Percentiles rank a stretch among this genome's conserved stretches.
These are phyloP conservation scores for Lota lota DNA, from an alignment of 2,113 vertebrate species.

Conservation along the genomic window DNA sequence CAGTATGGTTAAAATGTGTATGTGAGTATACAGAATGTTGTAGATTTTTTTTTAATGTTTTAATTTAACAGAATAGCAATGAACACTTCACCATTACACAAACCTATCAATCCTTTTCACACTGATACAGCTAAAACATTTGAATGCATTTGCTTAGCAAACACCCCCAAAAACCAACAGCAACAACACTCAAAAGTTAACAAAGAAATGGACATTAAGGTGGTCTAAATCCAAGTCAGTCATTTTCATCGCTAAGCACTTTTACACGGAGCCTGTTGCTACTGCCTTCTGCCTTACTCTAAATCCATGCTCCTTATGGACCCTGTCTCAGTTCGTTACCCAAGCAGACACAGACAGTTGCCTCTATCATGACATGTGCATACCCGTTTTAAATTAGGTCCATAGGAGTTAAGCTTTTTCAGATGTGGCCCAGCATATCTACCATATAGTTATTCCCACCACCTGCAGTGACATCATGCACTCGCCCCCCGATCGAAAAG, in stretches of 20 bases:
- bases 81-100: no score
- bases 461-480: neutral
- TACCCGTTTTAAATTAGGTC: slow-evolving; percentile 62
- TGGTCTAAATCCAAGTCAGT: neutral
- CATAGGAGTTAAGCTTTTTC: slow-evolving; percentile 34
- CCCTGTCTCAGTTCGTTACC: slow-evolving; percentile 52
- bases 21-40: no score
- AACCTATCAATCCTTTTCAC: no score
- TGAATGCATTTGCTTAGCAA: no score
- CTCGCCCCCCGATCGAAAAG: neutral
- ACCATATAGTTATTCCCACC: neutral
- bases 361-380: slow-evolving; percentile 30
- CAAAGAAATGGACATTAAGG: neutral
- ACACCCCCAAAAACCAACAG: neutral
- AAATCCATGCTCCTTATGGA: slow-evolving; percentile 74
- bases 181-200: neutral
- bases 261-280: slow-evolving; percentile 68
- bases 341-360: slow-evolving; percentile 45
- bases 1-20: no score
- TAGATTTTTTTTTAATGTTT: no score
- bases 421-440: neutral
- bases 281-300: slow-evolving; percentile 71
- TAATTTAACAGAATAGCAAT: no score
- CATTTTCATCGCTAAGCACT: slow-evolving; percentile 10
- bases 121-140: no score